These are phyloP conservation scores for Fragum fragum DNA, from an alignment of 2,888 invertebrate genomes.

Conservation along the genomic window DNA sequence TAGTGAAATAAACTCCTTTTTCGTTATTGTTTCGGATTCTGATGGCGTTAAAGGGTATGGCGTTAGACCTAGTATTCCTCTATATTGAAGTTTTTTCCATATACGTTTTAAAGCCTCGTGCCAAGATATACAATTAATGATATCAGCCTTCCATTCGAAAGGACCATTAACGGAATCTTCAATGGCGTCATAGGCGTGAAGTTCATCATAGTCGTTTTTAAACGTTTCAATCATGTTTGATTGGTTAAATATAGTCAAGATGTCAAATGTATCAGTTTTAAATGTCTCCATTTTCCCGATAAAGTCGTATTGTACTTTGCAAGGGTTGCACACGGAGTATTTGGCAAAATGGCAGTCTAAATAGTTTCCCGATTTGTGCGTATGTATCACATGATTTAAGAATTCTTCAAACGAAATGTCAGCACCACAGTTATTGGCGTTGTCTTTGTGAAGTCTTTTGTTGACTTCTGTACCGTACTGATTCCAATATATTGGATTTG, in stretches of 20 bases:
- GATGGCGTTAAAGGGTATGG: constrained; percentile 42
- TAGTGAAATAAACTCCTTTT: constrained; percentile 34
- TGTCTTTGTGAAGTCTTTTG: neutral
- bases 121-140: constrained; percentile 52
- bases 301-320: constrained; percentile 57
- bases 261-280: constrained; percentile 51
- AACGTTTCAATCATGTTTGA: constrained; percentile 30
- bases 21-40: constrained; percentile 31
- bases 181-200: constrained; percentile 52
- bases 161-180: constrained; percentile 49
- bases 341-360: constrained; percentile 44
- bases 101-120: constrained; percentile 47
- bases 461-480: constrained; percentile 7
- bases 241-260: constrained; percentile 37
- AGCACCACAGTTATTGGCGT: constrained; percentile 23
- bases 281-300: constrained; percentile 72
- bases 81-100: constrained; percentile 60
- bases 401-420: constrained; percentile 46
- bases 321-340: constrained; percentile 38
- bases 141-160: constrained; percentile 35
- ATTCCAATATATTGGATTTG: constrained; percentile 32
- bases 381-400: constrained; percentile 25
- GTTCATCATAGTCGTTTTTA: constrained; percentile 12
- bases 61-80: constrained; percentile 45
- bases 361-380: neutral